A percentile compares a stretch with the other conserved stretches of the same genome.
These are phyloP conservation scores for Ceuthmochares aereus DNA, from an alignment of 2,113 vertebrate genomes.

Conservation along the genomic window DNA sequence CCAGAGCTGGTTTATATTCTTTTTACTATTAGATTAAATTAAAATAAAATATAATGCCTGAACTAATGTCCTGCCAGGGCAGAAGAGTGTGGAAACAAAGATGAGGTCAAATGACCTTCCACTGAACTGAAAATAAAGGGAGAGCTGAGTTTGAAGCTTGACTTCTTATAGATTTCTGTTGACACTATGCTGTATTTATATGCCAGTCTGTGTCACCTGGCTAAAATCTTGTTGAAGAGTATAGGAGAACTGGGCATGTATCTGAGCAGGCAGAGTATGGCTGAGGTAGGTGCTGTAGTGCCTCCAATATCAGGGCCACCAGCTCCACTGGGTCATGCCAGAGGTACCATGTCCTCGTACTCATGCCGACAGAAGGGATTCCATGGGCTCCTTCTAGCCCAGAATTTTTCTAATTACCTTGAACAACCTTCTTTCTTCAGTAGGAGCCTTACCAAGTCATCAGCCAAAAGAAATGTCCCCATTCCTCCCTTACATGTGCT, in stretches of 20 bases:
- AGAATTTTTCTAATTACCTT: background rate
- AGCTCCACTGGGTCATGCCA: background rate
- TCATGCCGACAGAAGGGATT: background rate
- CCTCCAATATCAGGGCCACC: background rate
- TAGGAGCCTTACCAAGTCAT: background rate
- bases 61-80: background rate
- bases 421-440: background rate
- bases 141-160: background rate
- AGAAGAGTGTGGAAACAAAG: rapidly evolving
- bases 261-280: rapidly evolving
- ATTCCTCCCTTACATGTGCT: background rate
- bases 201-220: background rate
- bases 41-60: background rate
- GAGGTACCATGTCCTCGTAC: background rate
- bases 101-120: background rate
- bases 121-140: background rate
- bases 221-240: background rate
- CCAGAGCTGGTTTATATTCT: background rate
- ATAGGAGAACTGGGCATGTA: background rate
- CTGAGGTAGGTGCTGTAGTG: background rate
- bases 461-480: background rate
- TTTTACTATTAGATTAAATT: background rate
- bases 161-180: background rate
- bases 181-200: background rate
- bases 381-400: background rate